Base-by-base conservation (phyloP, 2,797 vertebrate species). In the Odontamblyopus rebecca region DNA sequence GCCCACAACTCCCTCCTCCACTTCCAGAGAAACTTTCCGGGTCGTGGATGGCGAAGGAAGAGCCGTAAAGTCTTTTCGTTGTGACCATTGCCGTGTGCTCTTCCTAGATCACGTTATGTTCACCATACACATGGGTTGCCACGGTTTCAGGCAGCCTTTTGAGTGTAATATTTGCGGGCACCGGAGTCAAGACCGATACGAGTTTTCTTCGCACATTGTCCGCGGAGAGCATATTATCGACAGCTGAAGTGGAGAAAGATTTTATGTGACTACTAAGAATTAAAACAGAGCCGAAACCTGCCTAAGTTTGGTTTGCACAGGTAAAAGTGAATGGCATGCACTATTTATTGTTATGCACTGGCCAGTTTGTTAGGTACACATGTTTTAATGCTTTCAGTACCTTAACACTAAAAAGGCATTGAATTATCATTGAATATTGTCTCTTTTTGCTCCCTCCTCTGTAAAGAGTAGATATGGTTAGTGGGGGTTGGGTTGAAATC, bases 51-150 rank as follows among this genome's bases (percentile, higher is more conserved):
- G 93, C 79, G 94, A 95, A 0, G 96, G 97, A 4, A 94, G 95
- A 76, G 92, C 94, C 0, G 90, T 98, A 74, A 93, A 95, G 72
- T 96, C 95, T 62, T 99, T 96, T 88, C 94, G 93, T 87, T 99
- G 98, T 48, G 95, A 93, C 82, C 96, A 99, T 90, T 99, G 98
- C 92, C 95, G 95, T 70, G 94, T 98, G 88, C 95, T 98, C 59
- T 99, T 99, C 93, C 93, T 99, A 89, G 98, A 99, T 93, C 96
- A 98, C 67, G 98, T 99, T 86, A 98, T 99, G 98, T 99, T 98
- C 93, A 99, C 98, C 82, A 98, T 99, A 90, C 98, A 99, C 94
- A 99, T 99, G 98, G 98, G 98, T 61, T 99, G 97, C 85, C 98
- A 99, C 2, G 97, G 98, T 88, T 98, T 98, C 93, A 95, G 95